These are phyloP conservation scores for Malachius bipustulatus DNA, from an alignment of 2,888 invertebrate genomes.

Conservation along the genomic window DNA sequence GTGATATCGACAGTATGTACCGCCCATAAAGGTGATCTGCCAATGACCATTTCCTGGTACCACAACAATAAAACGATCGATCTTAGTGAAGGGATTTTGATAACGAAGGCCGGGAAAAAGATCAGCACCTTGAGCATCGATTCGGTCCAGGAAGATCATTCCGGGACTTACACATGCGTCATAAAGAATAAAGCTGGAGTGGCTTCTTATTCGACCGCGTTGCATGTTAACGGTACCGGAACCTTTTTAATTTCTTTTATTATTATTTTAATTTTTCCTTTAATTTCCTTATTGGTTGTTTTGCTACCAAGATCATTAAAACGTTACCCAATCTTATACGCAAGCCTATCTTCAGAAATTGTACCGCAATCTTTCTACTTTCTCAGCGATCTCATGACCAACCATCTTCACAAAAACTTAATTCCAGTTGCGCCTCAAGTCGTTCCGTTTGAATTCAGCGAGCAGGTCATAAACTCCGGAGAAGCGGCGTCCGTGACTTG, in stretches of 20 bases:
- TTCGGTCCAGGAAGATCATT: conserved; percentile 56
- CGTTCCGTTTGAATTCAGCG: conserved; percentile 44
- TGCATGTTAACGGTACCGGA: conserved; percentile 42
- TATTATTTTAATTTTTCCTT: no score
- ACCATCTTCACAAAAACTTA: no score
- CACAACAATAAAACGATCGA: conserved; percentile 51
- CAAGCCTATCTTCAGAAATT: no score
- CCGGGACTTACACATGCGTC: conserved; percentile 65
- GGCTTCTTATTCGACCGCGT: conserved; percentile 39
- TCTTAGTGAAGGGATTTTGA: conserved; percentile 30
- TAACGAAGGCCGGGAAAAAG: conserved; percentile 41
- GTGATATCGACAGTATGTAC: conserved; percentile 56
- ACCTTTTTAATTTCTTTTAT: not conserved
- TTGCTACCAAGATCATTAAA: no score
- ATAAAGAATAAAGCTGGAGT: conserved; percentile 49
- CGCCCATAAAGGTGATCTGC: conserved; percentile 61
- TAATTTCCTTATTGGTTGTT: no score
- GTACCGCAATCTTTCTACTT: no score
- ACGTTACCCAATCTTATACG: no score
- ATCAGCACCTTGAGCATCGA: conserved; percentile 52
- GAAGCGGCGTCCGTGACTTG: conserved; percentile 58
- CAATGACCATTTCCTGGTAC: conserved; percentile 60
- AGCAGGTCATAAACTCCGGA: conserved; percentile 49
- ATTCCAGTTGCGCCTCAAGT: conserved; percentile 40
- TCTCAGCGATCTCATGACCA: no score